Conservation (phyloP, 2,113 vertebrate species). For the Halcyon malimbica region DNA sequence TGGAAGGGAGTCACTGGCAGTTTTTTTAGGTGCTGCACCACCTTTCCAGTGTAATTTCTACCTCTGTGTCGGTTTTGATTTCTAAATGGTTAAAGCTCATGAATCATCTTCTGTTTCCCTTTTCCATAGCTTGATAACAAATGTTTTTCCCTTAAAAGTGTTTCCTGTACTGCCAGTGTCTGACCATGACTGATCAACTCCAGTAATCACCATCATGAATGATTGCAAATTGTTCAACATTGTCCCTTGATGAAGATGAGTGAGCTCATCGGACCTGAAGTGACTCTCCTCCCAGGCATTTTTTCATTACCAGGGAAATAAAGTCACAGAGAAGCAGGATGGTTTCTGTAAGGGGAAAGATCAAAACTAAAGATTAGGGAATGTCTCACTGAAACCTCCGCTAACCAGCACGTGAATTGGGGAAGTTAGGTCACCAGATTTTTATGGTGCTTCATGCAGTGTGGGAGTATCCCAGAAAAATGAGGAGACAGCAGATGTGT, state of each 20-base stretch:
- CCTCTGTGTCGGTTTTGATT: neutral
- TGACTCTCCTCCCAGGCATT: constrained; percentile 24
- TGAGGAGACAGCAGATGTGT: neutral
- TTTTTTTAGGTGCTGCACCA: neutral
- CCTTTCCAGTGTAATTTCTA: neutral
- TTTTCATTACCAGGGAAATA: constrained; percentile 30
- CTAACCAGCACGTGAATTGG: neutral
- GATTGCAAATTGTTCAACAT: constrained; percentile 3
- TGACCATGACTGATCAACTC: neutral
- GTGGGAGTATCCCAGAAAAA: constrained; percentile 19
- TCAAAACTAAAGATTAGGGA: neutral
- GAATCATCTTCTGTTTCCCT: constrained; percentile 28
- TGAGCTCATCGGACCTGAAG: neutral
- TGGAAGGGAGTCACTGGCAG: neutral
- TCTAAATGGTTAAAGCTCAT: neutral
- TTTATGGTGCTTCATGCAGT: neutral
- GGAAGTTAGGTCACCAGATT: neutral
- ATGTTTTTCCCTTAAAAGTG: constrained; percentile 1
- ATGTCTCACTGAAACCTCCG: neutral
- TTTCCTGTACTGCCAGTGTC: neutral
- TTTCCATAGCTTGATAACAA: neutral
- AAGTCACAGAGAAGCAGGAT: neutral
- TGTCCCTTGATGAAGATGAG: neutral
- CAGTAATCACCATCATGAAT: neutral
- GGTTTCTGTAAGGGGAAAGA: neutral